Evolutionary conservation across 2,888 invertebrate species (phyloP).

Genomic region (Dermolepida albohirtum): DNA sequence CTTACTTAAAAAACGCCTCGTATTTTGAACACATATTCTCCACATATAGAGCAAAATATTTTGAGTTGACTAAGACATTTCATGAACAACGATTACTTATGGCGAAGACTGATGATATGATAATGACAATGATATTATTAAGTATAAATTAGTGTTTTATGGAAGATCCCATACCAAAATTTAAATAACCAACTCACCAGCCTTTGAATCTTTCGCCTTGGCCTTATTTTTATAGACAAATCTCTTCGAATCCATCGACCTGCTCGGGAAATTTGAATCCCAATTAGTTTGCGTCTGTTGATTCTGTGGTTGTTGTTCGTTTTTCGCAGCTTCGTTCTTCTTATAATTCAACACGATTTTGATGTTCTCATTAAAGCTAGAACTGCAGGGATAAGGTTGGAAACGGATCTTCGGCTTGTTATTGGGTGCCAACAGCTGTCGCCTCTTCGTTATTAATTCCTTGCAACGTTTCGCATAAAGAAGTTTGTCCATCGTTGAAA

Average conservation of each 20-base stretch:
- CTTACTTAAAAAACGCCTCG: too few relatives aligned
- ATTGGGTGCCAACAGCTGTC: neutral
- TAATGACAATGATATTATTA: too few relatives aligned
- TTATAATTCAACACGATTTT: slow-evolving; percentile 4
- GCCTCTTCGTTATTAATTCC: slow-evolving; percentile 37
- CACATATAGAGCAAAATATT: too few relatives aligned
- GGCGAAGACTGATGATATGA: too few relatives aligned
- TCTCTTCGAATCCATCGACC: slow-evolving; percentile 25
- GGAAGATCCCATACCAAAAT: too few relatives aligned
- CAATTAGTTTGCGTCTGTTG: neutral
- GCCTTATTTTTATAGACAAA: slow-evolving; percentile 29
- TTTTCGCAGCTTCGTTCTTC: slow-evolving; percentile 5
- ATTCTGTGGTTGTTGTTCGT: slow-evolving; percentile 2
- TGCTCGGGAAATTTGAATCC: slow-evolving; percentile 12
- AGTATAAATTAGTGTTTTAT: too few relatives aligned
- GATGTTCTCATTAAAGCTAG: slow-evolving; percentile 8
- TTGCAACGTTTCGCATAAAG: slow-evolving; percentile 58
- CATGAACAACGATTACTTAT: too few relatives aligned
- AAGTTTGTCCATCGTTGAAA: slow-evolving; percentile 61
- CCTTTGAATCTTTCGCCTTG: slow-evolving; percentile 14
- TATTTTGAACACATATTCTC: too few relatives aligned
- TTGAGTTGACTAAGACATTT: too few relatives aligned
- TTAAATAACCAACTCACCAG: slow-evolving; percentile 16
- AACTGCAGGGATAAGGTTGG: slow-evolving; percentile 10
- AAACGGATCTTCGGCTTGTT: slow-evolving; percentile 15